Percentiles rank a stretch among this genome's conserved stretches.
Conservation (phyloP, 92 coral and sea anemone species). For the Epizoanthus stellaris region DNA sequence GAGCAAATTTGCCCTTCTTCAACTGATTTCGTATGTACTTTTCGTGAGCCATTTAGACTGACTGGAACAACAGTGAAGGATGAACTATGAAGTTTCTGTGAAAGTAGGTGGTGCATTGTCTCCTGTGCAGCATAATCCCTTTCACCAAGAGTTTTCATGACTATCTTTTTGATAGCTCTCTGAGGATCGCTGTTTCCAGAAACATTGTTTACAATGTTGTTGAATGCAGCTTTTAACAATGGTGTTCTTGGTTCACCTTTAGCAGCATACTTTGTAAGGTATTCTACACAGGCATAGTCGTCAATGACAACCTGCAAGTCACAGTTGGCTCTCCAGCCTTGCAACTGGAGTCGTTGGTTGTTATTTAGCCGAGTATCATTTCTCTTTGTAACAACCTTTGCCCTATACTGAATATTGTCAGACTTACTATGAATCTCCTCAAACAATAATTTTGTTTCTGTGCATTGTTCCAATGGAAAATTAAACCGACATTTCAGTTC, state of each 20-base stretch:
- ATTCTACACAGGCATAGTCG: constrained; percentile 69
- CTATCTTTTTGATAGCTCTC: constrained; percentile 49
- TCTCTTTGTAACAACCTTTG: constrained; percentile 58
- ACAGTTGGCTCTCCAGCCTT: constrained; percentile 68
- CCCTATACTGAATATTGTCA: constrained; percentile 59
- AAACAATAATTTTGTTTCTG: constrained; percentile 57
- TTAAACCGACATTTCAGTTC: constrained; percentile 67
- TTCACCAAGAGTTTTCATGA: constrained; percentile 71
- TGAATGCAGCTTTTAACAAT: constrained; percentile 53
- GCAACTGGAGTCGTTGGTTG: constrained; percentile 62
- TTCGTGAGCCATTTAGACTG: constrained; percentile 72
- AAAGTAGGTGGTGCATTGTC: constrained; percentile 66
- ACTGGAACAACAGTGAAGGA: constrained; percentile 69
- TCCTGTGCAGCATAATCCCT: constrained; percentile 76
- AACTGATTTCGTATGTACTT: constrained; percentile 39
- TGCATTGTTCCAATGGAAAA: constrained; percentile 61
- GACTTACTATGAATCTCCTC: constrained; percentile 50
- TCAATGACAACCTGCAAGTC: constrained; percentile 61
- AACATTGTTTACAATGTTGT: constrained; percentile 35
- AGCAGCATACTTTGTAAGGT: constrained; percentile 69
- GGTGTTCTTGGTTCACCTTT: constrained; percentile 62
- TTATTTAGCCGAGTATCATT: constrained; percentile 64
- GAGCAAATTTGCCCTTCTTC: constrained; percentile 23
- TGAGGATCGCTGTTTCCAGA: constrained; percentile 48
- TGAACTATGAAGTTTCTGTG: constrained; percentile 71